A percentile compares a stretch with the other conserved stretches of the same genome.
Conservation (phyloP, 2,888 invertebrate species). For the Sphinx pinastri region DNA sequence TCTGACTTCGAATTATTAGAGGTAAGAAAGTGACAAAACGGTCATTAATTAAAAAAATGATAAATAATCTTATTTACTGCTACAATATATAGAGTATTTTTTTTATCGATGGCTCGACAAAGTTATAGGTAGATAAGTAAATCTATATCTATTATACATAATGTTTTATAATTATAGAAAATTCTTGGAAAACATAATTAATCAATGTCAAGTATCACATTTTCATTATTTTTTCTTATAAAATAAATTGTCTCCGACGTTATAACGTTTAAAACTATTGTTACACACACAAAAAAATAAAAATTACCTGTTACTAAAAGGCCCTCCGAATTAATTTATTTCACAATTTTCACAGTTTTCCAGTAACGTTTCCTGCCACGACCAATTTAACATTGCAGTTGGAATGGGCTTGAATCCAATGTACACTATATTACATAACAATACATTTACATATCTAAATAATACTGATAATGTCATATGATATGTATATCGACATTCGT, state of each 20-base stretch:
- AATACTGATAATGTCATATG: conserved; percentile 27
- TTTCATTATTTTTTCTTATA: background rate
- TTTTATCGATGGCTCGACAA: too few relatives aligned
- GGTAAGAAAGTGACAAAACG: too few relatives aligned
- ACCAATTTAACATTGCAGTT: background rate
- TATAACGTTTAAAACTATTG: too few relatives aligned
- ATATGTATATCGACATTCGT: conserved; percentile 17
- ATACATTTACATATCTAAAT: conserved; percentile 23
- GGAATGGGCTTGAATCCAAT: background rate
- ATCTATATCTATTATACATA: too few relatives aligned
- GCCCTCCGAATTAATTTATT: background rate
- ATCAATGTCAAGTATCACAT: background rate
- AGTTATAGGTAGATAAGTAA: too few relatives aligned
- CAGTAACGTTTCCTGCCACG: background rate
- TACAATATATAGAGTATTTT: too few relatives aligned
- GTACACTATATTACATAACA: conserved; percentile 13
- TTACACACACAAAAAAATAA: background rate
- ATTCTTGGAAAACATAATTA: background rate
- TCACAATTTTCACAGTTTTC: background rate
- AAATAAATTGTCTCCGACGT: too few relatives aligned
- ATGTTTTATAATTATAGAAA: too few relatives aligned
- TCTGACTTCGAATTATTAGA: too few relatives aligned
- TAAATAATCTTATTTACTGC: too few relatives aligned
- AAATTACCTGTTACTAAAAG: background rate
- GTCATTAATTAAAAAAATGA: too few relatives aligned